Percentiles rank a stretch among this genome's conserved stretches.
These are phyloP conservation scores for Myiozetetes cayanensis DNA, from an alignment of 2,113 vertebrate species.

Conservation along the genomic window DNA sequence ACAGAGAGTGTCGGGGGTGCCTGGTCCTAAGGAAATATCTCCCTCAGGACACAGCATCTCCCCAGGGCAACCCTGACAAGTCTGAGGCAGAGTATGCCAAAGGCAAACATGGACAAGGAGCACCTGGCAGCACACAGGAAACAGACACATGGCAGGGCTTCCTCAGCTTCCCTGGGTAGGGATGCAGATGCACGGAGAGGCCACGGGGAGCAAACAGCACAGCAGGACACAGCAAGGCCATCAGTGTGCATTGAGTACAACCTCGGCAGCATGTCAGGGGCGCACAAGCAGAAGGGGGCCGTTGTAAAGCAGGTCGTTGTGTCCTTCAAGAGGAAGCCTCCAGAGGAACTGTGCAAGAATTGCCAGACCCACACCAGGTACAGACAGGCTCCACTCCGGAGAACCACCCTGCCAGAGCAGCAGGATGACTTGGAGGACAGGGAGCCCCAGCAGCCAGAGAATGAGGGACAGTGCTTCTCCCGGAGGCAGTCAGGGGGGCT, in stretches of 20 bases:
- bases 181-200: not conserved
- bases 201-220: not conserved
- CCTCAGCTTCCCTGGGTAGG: not conserved
- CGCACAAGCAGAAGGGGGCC: not conserved
- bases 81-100: not conserved
- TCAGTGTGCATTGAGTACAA: not conserved
- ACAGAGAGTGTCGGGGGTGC: too few species aligned
- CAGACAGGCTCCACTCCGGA: not conserved
- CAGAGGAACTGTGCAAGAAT: rapidly evolving
- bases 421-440: not conserved
- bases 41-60: not conserved
- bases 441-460: not conserved
- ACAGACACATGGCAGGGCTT: not conserved
- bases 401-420: not conserved
- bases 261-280: rapidly evolving
- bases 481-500: rapidly evolving
- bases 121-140: not conserved
- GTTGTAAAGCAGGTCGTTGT: not conserved
- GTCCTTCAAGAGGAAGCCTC: not conserved
- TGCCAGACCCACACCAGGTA: rapidly evolving
- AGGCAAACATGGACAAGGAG: not conserved
- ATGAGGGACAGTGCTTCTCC: not conserved
- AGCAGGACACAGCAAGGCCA: not conserved
- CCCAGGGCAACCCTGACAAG: not conserved
- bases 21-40: not conserved